Evolutionary conservation across 2,888 invertebrate genomes (phyloP).

Genomic region (Hyles lineata): DNA sequence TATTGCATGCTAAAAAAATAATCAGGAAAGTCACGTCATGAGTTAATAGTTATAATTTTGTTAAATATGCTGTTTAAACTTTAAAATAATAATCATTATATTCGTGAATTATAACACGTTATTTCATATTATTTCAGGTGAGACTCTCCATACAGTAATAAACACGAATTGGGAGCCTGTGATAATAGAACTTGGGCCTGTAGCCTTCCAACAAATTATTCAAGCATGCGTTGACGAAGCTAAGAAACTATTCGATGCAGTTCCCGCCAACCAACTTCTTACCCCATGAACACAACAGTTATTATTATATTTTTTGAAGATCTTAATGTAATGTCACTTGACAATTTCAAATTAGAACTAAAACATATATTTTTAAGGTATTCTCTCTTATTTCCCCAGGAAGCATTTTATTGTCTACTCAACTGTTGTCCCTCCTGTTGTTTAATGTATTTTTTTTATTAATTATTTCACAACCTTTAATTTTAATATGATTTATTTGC

Average conservation of each 20-base stretch:
- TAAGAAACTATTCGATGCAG: conserved; percentile 75
- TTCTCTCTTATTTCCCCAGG: conserved; percentile 6
- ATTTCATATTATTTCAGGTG: conserved; percentile 57
- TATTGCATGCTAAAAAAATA: not conserved
- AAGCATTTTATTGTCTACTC: not conserved
- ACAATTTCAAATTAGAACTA: conserved; percentile 3
- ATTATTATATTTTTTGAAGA: not conserved
- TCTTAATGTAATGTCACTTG: not conserved
- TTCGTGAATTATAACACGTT: not conserved
- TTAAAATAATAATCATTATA: not conserved
- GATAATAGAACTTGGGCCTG: conserved; percentile 77
- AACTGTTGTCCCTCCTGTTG: not conserved
- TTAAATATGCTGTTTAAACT: too few species aligned
- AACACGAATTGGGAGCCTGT: conserved; percentile 81
- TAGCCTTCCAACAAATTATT: conserved; percentile 77
- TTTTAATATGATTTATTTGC: conserved; percentile 52
- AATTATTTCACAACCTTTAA: conserved; percentile 32
- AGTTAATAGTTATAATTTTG: not conserved
- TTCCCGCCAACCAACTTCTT: conserved; percentile 65
- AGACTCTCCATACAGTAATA: conserved; percentile 70
- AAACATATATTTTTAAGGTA: not conserved
- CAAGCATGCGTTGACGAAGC: conserved; percentile 73
- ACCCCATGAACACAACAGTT: conserved; percentile 48
- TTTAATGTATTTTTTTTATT: not conserved
- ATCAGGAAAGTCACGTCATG: not conserved